These are phyloP conservation scores for Antitype chi DNA, from an alignment of 2,888 invertebrate species.

Conservation along the genomic window DNA sequence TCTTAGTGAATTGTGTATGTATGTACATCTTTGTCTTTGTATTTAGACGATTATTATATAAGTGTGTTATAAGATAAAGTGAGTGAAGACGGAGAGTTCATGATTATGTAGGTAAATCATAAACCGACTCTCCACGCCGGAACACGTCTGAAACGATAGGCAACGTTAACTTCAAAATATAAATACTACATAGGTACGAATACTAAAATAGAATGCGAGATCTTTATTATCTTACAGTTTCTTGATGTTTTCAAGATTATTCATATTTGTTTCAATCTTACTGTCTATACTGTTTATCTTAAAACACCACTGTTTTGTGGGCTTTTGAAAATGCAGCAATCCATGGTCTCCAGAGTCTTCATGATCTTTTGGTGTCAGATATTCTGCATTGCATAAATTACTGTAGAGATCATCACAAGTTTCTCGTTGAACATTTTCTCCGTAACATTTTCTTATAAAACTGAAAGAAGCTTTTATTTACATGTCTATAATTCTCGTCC, in stretches of 20 bases:
- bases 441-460: conserved; percentile 55
- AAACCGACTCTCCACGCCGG: conserved; percentile 75
- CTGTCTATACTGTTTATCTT: conserved; percentile 65
- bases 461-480: conserved; percentile 26
- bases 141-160: conserved; percentile 70
- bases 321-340: conserved; percentile 60
- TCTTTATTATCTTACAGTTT: conserved; percentile 75
- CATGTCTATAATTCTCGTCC: neutral
- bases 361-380: neutral
- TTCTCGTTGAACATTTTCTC: conserved; percentile 17
- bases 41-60: neutral
- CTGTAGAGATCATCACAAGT: conserved; percentile 6
- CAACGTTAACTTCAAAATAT: neutral
- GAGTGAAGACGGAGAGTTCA: neutral
- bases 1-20: neutral
- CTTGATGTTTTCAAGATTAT: conserved; percentile 71
- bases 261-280: conserved; percentile 19
- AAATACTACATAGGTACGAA: neutral
- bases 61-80: neutral
- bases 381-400: neutral
- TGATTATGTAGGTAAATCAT: conserved; percentile 9
- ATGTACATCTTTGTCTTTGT: neutral
- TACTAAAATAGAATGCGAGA: neutral
- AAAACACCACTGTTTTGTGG: conserved; percentile 80
- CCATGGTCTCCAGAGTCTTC: neutral